Evolutionary conservation across 2,888 invertebrate species (phyloP), one percentile per base, ranked within the genome.

Genomic region (Cryptocephalus moraei): DNA sequence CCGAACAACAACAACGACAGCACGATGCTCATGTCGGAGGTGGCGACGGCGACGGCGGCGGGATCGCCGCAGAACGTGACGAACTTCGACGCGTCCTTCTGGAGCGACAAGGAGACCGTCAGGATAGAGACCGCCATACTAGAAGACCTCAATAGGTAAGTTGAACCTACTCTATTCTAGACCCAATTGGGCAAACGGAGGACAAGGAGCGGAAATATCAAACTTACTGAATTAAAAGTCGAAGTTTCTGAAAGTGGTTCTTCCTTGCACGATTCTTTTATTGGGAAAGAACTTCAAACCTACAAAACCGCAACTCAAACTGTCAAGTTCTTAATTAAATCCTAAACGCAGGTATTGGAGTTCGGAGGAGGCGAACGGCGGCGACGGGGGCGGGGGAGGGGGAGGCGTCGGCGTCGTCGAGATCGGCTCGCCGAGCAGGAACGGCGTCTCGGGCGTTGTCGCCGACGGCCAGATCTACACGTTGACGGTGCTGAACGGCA

Each of bases 391-490:
- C 36, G 12, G 36, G 6, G 6, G 22, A 2, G 12, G 36, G 6
- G 6, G 22, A 2, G 22, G 22, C 22, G 6, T 22, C 22, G 22
- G 22, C 22, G 6, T 22, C 22, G 74, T 74, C 42, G 74, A 77
- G 46, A 65, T 58, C 49, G 48, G 53, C 2, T 50, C 47, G 56
- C 53, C 68, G 3, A 13, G 31, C 13, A 51, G 50, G 10, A 55
- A 56, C 54, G 49, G 42, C 41, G 51, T 46, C 32, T 53, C 63
- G 51, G 72, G 71, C 56, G 84, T 82, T 62, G 83, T 82, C 62
- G 83, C 84, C n/a, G 86, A 86, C 62, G 86, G 86, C 56, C 81
- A 83, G 67, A 90, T 90, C 64, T 90, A 90, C 69, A 90, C 90
- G 48, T 73, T 91, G 54, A 90, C 90, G 63, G 89, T 90, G 66